Percentiles rank a stretch among this genome's conserved stretches.
phyloP scores from a whole-genome alignment of 2,888 invertebrate species.

The Brachypalpus laphriformis region DNA sequence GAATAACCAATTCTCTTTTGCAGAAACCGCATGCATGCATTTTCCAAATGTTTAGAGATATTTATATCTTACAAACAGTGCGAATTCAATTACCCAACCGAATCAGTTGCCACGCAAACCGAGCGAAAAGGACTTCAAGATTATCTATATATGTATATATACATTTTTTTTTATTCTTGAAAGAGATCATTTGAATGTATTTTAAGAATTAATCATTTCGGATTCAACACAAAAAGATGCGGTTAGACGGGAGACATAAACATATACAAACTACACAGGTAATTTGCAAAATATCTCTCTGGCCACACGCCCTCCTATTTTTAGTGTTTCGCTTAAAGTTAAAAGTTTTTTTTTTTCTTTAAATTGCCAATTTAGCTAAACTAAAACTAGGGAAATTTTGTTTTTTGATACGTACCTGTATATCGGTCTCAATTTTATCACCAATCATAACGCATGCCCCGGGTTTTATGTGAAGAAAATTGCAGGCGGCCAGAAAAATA shows the following conservation, averaged over 20 bases:
- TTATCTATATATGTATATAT: too few relatives aligned
- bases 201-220: conserved; percentile 1
- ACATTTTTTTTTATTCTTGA: background rate
- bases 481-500: conserved; percentile 92
- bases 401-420: conserved; percentile 84
- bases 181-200: background rate
- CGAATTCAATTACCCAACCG: conserved; percentile 24
- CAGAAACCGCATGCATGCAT: conserved; percentile 41
- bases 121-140: background rate
- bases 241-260: conserved; percentile 24
- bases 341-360: conserved; percentile 34
- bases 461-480: conserved; percentile 89
- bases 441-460: conserved; percentile 93
- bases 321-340: conserved; percentile 50
- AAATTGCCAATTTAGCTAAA: conserved; percentile 37
- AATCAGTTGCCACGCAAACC: conserved; percentile 8
- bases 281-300: conserved; percentile 39
- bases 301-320: conserved; percentile 47
- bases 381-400: conserved; percentile 5
- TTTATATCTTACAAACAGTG: conserved; percentile 24
- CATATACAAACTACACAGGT: conserved; percentile 24
- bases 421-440: conserved; percentile 94
- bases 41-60: background rate
- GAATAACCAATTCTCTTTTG: conserved; percentile 38
- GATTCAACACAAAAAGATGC: conserved; percentile 10